phyloP scores from a whole-genome alignment of 2,113 vertebrate genomes.

The Chrysemys picta region DNA sequence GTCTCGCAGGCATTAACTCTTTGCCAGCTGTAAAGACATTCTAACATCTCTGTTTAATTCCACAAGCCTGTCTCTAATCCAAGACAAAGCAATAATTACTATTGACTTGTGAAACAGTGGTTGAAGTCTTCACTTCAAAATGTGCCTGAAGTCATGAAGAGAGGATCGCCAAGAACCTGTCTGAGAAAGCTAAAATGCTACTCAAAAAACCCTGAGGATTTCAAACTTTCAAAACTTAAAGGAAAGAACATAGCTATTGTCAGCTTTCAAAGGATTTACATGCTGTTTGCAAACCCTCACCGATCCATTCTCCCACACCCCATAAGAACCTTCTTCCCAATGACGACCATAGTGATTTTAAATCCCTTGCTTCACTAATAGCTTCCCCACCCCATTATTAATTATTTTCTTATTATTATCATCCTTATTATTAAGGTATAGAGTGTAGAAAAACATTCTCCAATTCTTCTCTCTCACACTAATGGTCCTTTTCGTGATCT shows the following conservation, averaged over 20 bases:
- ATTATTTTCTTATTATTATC: not conserved
- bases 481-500: slow-evolving; percentile 74
- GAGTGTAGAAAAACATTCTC: slow-evolving; percentile 59
- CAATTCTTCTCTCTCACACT: slow-evolving; percentile 13
- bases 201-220: slow-evolving; percentile 46
- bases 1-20: slow-evolving; percentile 75
- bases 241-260: slow-evolving; percentile 72
- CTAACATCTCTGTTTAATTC: slow-evolving; percentile 80
- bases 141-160: slow-evolving; percentile 78
- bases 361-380: slow-evolving; percentile 56
- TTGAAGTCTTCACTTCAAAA: slow-evolving; percentile 82
- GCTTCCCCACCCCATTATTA: slow-evolving; percentile 31
- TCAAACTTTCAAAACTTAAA: slow-evolving; percentile 83
- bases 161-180: slow-evolving; percentile 74
- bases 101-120: slow-evolving; percentile 82
- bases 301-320: not conserved
- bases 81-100: slow-evolving; percentile 73
- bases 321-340: not conserved
- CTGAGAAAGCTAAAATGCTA: slow-evolving; percentile 69
- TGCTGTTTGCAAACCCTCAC: slow-evolving; percentile 76
- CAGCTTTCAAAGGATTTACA: slow-evolving; percentile 82
- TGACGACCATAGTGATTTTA: not conserved
- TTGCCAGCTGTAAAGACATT: slow-evolving; percentile 73
- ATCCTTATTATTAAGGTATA: slow-evolving; percentile 43
- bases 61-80: slow-evolving; percentile 80